Evolutionary conservation across 1,140 invertebrate species (phyloP).

Genomic region (Drosophila gunungcola): DNA sequence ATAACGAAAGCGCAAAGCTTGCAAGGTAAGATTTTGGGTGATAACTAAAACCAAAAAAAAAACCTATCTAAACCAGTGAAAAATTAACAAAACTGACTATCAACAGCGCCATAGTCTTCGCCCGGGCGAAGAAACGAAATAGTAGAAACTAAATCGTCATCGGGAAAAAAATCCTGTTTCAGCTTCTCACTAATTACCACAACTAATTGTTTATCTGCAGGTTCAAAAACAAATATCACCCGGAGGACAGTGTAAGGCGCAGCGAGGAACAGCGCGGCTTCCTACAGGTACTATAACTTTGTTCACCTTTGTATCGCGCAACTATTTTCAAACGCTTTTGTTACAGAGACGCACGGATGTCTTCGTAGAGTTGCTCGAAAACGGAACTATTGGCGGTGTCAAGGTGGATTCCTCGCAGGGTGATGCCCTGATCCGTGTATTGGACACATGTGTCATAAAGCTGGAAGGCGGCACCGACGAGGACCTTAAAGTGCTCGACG

Average conservation of each 20-base stretch:
- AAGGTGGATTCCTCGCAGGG: conserved; percentile 95
- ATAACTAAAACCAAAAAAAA: conserved; percentile 40
- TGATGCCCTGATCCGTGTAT: conserved; percentile 93
- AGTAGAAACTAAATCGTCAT: conserved; percentile 3
- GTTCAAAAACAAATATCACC: conserved; percentile 99
- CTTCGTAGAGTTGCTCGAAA: conserved; percentile 94
- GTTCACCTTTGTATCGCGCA: too few species aligned
- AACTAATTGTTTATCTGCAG: conserved; percentile 86
- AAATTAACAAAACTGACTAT: conserved; percentile 26
- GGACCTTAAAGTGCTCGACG: conserved; percentile 94
- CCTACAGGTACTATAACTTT: conserved; percentile 88
- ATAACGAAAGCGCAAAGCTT: conserved; percentile 58
- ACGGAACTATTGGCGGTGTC: conserved; percentile 90
- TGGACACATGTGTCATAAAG: conserved; percentile 98
- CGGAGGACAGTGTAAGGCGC: conserved; percentile 96
- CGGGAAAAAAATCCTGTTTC: neutral
- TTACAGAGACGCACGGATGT: conserved; percentile 92
- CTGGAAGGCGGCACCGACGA: conserved; percentile 98
- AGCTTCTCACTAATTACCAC: neutral
- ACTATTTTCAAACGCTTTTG: neutral
- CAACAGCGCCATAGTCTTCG: conserved; percentile 5
- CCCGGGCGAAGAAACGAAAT: conserved; percentile 10
- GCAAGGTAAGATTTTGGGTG: conserved; percentile 76
- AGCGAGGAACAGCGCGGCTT: conserved; percentile 94
- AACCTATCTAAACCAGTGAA: conserved; percentile 43